phyloP scores from a whole-genome alignment of 1,140 invertebrate genomes.

The Trichonephila clavata region DNA sequence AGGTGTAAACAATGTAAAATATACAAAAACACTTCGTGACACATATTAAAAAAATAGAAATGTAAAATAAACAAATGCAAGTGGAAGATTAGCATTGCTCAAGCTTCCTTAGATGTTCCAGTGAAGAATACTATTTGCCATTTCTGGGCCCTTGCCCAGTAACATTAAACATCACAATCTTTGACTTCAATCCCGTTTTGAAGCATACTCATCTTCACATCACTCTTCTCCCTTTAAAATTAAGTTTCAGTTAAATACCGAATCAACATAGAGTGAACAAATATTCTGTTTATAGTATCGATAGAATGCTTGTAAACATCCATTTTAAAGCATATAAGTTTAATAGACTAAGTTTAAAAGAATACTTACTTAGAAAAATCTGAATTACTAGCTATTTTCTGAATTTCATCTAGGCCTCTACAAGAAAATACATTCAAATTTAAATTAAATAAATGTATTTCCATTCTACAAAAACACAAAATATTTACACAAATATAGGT shows the following conservation, averaged over 20 bases:
- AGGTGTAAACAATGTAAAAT: background rate
- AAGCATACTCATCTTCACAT: constrained; percentile 26
- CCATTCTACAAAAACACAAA: too few relatives aligned
- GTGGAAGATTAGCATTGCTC: background rate
- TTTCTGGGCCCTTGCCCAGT: background rate
- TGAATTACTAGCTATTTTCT: background rate
- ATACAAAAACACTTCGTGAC: background rate
- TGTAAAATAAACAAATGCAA: constrained; percentile 8
- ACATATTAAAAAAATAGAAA: background rate
- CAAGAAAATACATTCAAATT: background rate
- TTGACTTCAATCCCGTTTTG: background rate
- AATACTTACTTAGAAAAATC: constrained; percentile 6
- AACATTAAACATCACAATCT: background rate
- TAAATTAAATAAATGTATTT: too few relatives aligned
- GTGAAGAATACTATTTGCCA: background rate
- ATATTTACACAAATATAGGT: too few relatives aligned
- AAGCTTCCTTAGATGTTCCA: background rate
- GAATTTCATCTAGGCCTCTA: background rate
- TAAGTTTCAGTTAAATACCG: background rate
- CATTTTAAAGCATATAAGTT: too few relatives aligned
- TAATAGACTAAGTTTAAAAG: too few relatives aligned
- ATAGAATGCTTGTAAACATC: too few relatives aligned
- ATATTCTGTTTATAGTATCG: too few relatives aligned
- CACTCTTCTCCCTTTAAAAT: background rate
- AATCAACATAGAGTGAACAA: too few relatives aligned